phyloP scores from a whole-genome alignment of 2,888 invertebrate genomes.

The Anarsia innoxiella region DNA sequence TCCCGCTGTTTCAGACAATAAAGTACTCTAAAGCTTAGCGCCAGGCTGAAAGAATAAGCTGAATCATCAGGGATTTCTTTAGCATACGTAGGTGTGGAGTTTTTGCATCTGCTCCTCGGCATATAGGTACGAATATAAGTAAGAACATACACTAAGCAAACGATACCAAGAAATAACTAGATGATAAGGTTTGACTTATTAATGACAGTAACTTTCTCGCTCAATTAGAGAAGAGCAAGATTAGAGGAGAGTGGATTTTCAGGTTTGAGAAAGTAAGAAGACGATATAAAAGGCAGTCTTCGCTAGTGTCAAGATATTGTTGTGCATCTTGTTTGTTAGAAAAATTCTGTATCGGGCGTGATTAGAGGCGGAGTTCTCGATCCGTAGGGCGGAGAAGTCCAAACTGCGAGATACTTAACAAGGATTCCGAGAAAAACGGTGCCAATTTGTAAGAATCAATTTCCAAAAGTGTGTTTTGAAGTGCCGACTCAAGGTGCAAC shows the following conservation, averaged over 20 bases:
- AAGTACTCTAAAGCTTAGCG: constrained; percentile 21
- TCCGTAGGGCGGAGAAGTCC: constrained; percentile 42
- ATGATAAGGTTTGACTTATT: too few relatives aligned
- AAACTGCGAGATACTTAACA: constrained; percentile 21
- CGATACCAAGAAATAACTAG: too few relatives aligned
- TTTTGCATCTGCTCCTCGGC: constrained; percentile 2
- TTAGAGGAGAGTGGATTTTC: too few relatives aligned
- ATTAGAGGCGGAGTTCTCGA: constrained; percentile 49
- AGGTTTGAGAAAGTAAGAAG: too few relatives aligned
- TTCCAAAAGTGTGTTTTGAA: constrained; percentile 28
- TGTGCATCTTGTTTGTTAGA: too few relatives aligned
- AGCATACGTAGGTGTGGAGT: too few relatives aligned
- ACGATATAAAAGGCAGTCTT: too few relatives aligned
- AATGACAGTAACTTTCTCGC: too few relatives aligned
- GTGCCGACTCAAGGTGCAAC: constrained; percentile 35
- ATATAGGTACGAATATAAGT: too few relatives aligned
- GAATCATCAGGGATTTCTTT: constrained; percentile 10
- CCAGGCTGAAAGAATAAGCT: constrained; percentile 8
- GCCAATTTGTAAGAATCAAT: constrained; percentile 59
- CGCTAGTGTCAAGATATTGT: too few relatives aligned
- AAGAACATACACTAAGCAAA: too few relatives aligned
- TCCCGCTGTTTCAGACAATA: constrained; percentile 23
- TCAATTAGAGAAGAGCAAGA: too few relatives aligned
- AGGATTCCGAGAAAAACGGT: constrained; percentile 35
- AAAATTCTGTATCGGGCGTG: constrained; percentile 56